Evolutionary conservation across 2,888 invertebrate species (phyloP), one percentile per base, ranked within the genome.

Genomic region (Odontocerum albicorne): DNA sequence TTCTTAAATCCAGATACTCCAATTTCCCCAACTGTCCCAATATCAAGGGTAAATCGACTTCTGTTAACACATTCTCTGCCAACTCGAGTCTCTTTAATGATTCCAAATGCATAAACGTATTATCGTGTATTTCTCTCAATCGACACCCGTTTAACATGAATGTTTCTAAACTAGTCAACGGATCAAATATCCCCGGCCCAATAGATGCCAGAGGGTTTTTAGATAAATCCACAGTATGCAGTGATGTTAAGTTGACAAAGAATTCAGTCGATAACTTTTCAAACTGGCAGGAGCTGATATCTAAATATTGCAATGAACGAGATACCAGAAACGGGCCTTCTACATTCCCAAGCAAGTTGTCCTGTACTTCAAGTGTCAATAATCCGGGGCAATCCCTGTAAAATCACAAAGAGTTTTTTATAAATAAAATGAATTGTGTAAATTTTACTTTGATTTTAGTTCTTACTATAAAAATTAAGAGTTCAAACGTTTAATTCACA

Each of bases 211-310:
- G 71, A 2, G 87, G 86, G 68, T 88, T 88, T 55, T 82, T 75
- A 3, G 87, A 87, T 7, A 88, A 70, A 66, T 87, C 86, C n/a
- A 87, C 69, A n/a, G 81, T 83, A 57, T 81, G 84, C 15, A 87
- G 70, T 8, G 85, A 77, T 1, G 85, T 83, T 36, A 84, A 77
- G 64, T 86, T 85, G 61, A 80, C 75, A 68, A 87, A 87, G 67
- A 87, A 88, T 51, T 80, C 77, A 3, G 77, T 68, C 65, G 83
- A 83, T 63, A 87, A 74, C 36, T 66, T 67, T 13, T 75, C 74
- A 21, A 88, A 71, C 44, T 81, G 81, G 68, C 86, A 87, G 51
- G 77, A 78, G 68, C 83, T 86, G 63, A 87, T 76, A 66, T 87
- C 87, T 56, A 88, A 74, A 65, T 83, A 86, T 62, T 85, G 80